A percentile compares a stretch with the other conserved stretches of the same genome.
Conservation (phyloP, 2,113 vertebrate species). For the Oryzias woworae region DNA sequence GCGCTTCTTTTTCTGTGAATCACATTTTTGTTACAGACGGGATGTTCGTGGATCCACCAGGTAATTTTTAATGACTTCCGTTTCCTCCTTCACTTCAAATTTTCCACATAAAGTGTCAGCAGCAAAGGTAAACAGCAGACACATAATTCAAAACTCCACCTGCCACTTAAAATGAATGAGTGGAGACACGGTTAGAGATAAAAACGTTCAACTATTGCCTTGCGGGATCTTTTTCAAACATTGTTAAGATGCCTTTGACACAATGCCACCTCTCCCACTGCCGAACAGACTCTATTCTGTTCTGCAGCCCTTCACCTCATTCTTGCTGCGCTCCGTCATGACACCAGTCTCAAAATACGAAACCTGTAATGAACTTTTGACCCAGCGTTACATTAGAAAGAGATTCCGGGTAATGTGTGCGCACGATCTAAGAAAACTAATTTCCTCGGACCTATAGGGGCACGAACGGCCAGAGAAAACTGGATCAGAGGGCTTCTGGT, state of each 20-base stretch:
- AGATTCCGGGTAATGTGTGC: constrained; percentile 12
- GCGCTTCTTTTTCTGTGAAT: too few relatives aligned
- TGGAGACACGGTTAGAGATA: background rate
- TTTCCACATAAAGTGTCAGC: background rate
- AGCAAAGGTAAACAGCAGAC: background rate
- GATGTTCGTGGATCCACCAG: too few relatives aligned
- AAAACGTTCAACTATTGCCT: constrained; percentile 25
- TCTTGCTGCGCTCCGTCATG: constrained; percentile 29
- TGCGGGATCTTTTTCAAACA: constrained; percentile 61
- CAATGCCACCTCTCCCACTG: constrained; percentile 50
- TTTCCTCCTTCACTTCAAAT: too few relatives aligned
- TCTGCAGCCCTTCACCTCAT: constrained; percentile 21
- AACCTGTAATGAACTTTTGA: constrained; percentile 45
- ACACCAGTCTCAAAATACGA: constrained; percentile 21
- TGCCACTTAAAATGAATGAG: background rate
- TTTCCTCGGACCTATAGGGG: constrained; percentile 20
- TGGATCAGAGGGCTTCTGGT: background rate
- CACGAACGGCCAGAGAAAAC: constrained; percentile 16
- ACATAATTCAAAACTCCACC: background rate
- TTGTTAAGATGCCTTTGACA: constrained; percentile 49
- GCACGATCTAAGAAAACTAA: background rate
- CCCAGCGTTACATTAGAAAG: constrained; percentile 29
- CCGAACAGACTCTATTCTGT: constrained; percentile 40
- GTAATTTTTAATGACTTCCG: too few relatives aligned
- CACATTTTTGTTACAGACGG: too few relatives aligned